phyloP scores from a whole-genome alignment of 2,113 vertebrate species.

The Bostrychus sinensis region DNA sequence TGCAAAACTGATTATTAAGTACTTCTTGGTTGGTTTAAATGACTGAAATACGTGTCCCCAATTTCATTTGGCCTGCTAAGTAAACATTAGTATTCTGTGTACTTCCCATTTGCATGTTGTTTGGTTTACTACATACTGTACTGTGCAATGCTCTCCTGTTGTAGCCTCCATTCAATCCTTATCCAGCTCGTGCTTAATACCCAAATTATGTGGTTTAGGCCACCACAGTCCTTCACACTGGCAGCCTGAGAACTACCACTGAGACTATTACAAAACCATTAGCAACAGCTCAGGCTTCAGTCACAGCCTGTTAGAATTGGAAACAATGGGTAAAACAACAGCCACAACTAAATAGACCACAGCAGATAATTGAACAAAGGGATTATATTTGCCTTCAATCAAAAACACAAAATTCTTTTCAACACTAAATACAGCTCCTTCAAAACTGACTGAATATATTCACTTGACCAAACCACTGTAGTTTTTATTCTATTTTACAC shows the following conservation, averaged over 20 bases:
- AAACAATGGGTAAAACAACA: conserved; percentile 42
- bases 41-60: too few species aligned
- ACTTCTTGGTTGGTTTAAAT: too few species aligned
- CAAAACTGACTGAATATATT: not conserved
- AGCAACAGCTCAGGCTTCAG: conserved; percentile 33
- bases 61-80: not conserved
- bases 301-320: conserved; percentile 50
- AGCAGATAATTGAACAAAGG: not conserved
- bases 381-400: conserved; percentile 11
- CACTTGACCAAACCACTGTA: not conserved
- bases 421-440: not conserved
- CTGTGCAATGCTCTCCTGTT: not conserved
- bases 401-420: not conserved
- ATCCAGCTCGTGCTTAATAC: not conserved
- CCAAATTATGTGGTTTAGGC: conserved; percentile 5
- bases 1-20: too few species aligned
- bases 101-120: not conserved
- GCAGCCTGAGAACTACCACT: conserved; percentile 41
- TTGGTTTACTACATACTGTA: not conserved
- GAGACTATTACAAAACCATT: conserved; percentile 50
- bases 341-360: conserved; percentile 7
- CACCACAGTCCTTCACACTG: not conserved
- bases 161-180: not conserved
- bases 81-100: not conserved
- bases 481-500: not conserved